Conservation (phyloP, 2,113 vertebrate genomes). For the Syngnathoides biaculeatus region DNA sequence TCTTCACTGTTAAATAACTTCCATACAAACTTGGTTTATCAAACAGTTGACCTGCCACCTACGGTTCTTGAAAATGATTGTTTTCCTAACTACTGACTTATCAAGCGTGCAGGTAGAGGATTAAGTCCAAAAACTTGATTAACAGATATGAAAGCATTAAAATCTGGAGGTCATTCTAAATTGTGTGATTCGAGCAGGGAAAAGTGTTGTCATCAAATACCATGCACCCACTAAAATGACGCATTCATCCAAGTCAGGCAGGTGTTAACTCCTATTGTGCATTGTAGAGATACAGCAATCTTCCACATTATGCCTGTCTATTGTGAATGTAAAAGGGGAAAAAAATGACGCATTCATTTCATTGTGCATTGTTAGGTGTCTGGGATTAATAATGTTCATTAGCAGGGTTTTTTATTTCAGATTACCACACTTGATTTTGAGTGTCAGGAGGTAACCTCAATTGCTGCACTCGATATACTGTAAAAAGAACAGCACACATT, state of each 20-base stretch:
- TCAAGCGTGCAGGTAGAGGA: too few species aligned
- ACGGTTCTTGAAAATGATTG: too few species aligned
- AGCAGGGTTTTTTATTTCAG: slow-evolving; percentile 13
- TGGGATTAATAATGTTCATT: slow-evolving; percentile 9
- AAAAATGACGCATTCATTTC: background rate
- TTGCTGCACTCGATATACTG: slow-evolving; percentile 27
- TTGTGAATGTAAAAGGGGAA: slow-evolving; percentile 12
- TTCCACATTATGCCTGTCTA: slow-evolving; percentile 26
- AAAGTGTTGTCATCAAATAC: slow-evolving; percentile 11
- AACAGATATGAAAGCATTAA: background rate
- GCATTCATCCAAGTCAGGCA: slow-evolving; percentile 21
- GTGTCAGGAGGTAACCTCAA: slow-evolving; percentile 47
- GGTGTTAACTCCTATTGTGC: slow-evolving; percentile 20
- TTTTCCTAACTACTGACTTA: too few species aligned
- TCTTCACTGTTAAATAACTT: too few species aligned
- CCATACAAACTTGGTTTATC: too few species aligned
- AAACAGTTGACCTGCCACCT: too few species aligned
- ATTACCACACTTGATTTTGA: slow-evolving; percentile 35
- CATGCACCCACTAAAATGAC: slow-evolving; percentile 5
- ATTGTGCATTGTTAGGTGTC: slow-evolving; percentile 6
- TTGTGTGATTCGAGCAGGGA: background rate
- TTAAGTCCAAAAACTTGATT: background rate
- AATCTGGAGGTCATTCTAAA: slow-evolving; percentile 13
- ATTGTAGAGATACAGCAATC: slow-evolving; percentile 26
- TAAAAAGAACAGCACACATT: slow-evolving; percentile 1